Base-by-base conservation (phyloP, 2,888 invertebrate genomes). In the Crossocerus cetratus region DNA sequence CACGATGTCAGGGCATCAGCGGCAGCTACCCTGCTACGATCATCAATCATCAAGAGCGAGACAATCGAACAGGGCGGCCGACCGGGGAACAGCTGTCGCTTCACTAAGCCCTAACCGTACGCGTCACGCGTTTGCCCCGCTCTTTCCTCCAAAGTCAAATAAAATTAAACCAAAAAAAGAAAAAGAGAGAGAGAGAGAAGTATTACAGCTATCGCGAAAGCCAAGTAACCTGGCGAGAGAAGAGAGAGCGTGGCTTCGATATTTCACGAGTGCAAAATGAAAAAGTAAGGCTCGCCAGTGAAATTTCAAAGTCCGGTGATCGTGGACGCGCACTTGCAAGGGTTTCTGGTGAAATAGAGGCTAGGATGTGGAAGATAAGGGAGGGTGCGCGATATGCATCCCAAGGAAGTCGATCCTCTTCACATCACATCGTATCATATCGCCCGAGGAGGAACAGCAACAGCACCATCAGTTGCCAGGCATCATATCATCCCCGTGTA, bases 21-120 rank as follows among this genome's bases (percentile, higher is more conserved):
- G 90, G 91, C 81, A 78, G 87, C 88, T 91, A 91, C 91, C 91
- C 91, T 90, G 91, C 90, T 32, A 90, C 89, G 91, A 91, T 92
- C 93, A 92, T 93, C 93, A 92, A 93, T 93, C 93, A 93, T 92
- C 89, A 88, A 87, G 86, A 86, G 86, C 90, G 90, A 90, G 90
- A 90, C 92, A 93, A 92, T 93, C 92, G 92, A 91, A 91, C 91
- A 89, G 91, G 90, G 84, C 86, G 84, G 86, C 87, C 87, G 85
- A 87, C 86, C 89, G 87, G 87, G 80, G 91, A 92, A 91, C 92
- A 92, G 92, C 92, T 92, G 92, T 92, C 92, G 92, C 91, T 91
- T 87, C 91, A 84, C 84, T 88, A 83, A 83, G 86, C 84, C 83
- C 86, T 77, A 80, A 85, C 83, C 83, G 85, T 83, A 83, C 87